These are phyloP conservation scores for Scolopax rusticola DNA, from an alignment of 2,797 vertebrate species.

Conservation along the genomic window DNA sequence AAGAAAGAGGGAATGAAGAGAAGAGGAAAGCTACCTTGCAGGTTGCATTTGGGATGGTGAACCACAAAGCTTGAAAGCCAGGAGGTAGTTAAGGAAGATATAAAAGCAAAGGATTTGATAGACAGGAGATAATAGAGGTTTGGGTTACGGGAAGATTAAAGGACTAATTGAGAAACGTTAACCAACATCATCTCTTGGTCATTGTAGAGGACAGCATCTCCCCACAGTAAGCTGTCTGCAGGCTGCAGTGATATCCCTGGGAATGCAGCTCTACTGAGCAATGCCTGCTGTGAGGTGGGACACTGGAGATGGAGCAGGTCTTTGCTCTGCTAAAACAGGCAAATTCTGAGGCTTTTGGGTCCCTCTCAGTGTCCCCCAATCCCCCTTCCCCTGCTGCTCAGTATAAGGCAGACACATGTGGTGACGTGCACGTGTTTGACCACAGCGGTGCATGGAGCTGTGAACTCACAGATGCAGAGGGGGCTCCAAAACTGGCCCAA, in stretches of 20 bases:
- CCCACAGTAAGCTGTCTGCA: neutral
- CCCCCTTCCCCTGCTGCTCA: neutral
- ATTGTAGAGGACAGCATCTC: neutral
- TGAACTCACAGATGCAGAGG: neutral
- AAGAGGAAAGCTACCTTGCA: rapidly evolving
- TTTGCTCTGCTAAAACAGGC: neutral
- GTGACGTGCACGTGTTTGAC: rapidly evolving
- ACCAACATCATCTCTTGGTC: neutral
- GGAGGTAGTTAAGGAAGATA: neutral
- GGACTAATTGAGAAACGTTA: neutral
- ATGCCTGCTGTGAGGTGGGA: neutral
- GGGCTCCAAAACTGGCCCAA: neutral
- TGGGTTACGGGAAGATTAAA: neutral
- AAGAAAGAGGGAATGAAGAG: neutral
- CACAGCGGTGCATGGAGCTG: neutral
- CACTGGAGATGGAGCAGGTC: neutral
- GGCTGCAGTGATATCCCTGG: neutral
- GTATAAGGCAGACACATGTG: neutral
- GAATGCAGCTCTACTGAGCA: neutral
- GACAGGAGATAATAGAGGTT: neutral
- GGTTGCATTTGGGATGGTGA: neutral
- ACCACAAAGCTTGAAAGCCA: neutral
- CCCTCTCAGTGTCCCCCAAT: neutral
- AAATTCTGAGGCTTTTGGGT: neutral
- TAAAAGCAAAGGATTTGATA: neutral